Percentiles rank a stretch among this genome's conserved stretches.
Conservation (phyloP, 2,888 invertebrate genomes). For the Drosophila neotestacea region DNA sequence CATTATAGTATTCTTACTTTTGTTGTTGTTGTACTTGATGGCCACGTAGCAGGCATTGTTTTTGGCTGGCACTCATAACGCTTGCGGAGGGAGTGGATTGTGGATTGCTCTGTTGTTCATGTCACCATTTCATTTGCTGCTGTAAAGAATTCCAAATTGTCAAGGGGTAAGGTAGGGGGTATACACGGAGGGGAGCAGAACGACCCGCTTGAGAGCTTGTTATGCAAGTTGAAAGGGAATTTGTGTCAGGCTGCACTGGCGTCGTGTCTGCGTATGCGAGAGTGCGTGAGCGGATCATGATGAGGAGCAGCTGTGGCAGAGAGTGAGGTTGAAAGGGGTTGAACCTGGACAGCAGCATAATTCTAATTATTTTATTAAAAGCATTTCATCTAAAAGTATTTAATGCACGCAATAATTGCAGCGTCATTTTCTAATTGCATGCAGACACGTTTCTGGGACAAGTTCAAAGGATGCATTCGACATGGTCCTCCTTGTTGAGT, state of each 20-base stretch:
- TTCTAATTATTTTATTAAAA: conserved; percentile 70
- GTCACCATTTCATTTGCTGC: conserved; percentile 73
- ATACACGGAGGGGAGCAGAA: background rate
- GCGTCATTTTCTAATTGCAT: conserved; percentile 47
- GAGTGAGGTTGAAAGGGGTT: background rate
- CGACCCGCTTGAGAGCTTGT: conserved; percentile 52
- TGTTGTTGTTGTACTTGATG: conserved; percentile 45
- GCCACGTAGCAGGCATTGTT: conserved; percentile 53
- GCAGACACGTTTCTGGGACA: conserved; percentile 65
- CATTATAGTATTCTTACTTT: background rate
- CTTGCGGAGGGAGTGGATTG: conserved; percentile 9
- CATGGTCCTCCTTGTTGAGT: background rate
- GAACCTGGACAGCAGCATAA: conserved; percentile 34
- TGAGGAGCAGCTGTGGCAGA: conserved; percentile 2
- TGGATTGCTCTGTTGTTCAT: conserved; percentile 49
- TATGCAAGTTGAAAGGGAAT: conserved; percentile 75
- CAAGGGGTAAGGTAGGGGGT: background rate
- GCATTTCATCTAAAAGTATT: conserved; percentile 43
- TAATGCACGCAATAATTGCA: conserved; percentile 64
- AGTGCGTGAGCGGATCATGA: conserved; percentile 59
- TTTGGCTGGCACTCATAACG: conserved; percentile 44
- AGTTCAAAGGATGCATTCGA: conserved; percentile 62
- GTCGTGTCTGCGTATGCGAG: conserved; percentile 60
- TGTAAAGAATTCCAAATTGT: conserved; percentile 64
- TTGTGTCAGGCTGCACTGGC: conserved; percentile 69